Base-by-base conservation (phyloP, 2,888 invertebrate genomes). In the Periphyllus acericola region DNA sequence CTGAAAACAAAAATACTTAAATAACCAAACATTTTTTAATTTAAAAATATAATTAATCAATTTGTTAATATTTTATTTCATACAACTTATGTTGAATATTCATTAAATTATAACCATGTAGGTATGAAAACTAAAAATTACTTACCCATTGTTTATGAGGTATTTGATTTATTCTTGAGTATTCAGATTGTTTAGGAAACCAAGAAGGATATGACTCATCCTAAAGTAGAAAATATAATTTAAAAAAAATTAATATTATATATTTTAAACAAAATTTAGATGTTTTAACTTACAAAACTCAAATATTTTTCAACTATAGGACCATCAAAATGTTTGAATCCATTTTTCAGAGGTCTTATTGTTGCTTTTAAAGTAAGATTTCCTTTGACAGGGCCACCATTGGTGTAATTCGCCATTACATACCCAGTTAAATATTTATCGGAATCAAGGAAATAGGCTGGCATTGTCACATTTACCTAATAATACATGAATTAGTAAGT, bases 401-500 rank as follows among this genome's bases (percentile, higher is more conserved):
- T 97, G 1, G 98, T 98, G 91, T 98, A 98, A 94, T 99, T 99
- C 0, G 98, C 98, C 94, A 96, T 96, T 3, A 99, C 94, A 1
- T 95, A 94, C 0, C 98, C 99, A 91, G 95, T 94, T 91, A 99
- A 95, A 91, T 93, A 97, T 19, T 93, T 94, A 90, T 97, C 97
- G 36, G 95, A 95, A 90, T 96, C 96, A 91, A 98, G 96, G 92
- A 98, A 96, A 92, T 97, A 98, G 0, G 98, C 96, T 0, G 98
- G 97, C 95, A 98, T 97, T 0, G 97, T 98, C 0, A 99, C 97
- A 92, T 98, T 98, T 0, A 98, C 96, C 94, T 94, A 91, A 83
- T 91, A 90, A 84, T 89, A 71, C 46, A 72, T 66, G 85, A 88
- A 76, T 76, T 32, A 75, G 66, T 86, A 52, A 78, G 68, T 68